Evolutionary conservation across 2,113 vertebrate genomes (phyloP).

Genomic region (Spilogale gracilis): DNA sequence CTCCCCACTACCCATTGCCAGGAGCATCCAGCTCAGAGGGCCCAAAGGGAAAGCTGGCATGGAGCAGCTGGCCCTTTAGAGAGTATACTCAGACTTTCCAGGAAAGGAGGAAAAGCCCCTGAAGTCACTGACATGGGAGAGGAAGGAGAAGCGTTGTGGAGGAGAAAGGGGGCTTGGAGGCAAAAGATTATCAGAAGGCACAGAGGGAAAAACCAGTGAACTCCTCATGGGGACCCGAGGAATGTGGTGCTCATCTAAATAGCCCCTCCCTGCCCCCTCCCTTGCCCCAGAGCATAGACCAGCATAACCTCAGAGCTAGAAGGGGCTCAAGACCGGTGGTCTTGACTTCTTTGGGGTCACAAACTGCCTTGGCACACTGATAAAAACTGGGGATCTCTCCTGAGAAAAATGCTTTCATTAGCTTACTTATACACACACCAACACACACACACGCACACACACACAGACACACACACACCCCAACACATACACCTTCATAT

Average conservation of each 20-base stretch:
- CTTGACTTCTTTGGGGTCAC: not conserved
- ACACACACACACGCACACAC: not conserved
- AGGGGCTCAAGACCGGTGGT: not conserved
- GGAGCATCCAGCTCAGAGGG: too few species aligned
- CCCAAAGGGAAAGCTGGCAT: fast-evolving
- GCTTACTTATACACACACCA: not conserved
- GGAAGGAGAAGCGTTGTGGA: not conserved
- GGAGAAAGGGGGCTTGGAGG: not conserved
- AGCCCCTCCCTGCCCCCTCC: not conserved
- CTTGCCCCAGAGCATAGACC: not conserved
- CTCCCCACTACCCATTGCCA: not conserved
- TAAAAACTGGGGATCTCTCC: not conserved
- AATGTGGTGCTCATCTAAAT: not conserved
- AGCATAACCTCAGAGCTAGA: not conserved
- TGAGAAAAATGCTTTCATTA: not conserved
- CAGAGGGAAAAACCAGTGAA: not conserved
- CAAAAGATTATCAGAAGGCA: not conserved
- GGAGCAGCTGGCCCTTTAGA: not conserved
- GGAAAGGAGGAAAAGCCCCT: not conserved
- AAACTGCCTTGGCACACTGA: not conserved
- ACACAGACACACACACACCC: not conserved
- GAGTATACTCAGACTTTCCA: not conserved
- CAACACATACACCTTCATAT: too few species aligned
- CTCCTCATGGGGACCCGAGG: not conserved
- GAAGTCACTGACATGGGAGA: not conserved